These are phyloP conservation scores for Acipenser ruthenus DNA, from an alignment of 2,797 vertebrate species.

Conservation along the genomic window DNA sequence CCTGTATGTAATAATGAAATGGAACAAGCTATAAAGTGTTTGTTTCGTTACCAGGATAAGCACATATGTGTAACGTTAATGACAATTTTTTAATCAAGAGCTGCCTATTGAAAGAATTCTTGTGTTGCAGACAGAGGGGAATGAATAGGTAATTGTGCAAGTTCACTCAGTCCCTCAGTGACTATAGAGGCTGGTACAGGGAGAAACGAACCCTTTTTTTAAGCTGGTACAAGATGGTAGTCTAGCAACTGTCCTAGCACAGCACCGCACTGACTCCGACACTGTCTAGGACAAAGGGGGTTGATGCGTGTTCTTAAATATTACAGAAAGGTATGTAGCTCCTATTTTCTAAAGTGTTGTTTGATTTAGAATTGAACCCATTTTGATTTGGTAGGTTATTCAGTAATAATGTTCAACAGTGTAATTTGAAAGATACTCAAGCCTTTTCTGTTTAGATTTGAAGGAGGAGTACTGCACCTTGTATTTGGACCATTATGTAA, in stretches of 20 bases:
- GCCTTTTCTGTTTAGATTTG: no score
- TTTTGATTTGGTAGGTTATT: no score
- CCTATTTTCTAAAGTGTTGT: constrained; percentile 16
- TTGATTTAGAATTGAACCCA: constrained; percentile 22
- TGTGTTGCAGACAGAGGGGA: constrained; percentile 19
- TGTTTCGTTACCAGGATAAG: no score
- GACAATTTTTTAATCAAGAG: no score
- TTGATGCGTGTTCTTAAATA: neutral
- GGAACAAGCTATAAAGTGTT: no score
- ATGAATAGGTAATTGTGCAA: constrained; percentile 74
- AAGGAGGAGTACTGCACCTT: no score
- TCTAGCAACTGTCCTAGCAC: constrained; percentile 38
- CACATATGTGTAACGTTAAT: no score
- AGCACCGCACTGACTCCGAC: constrained; percentile 25
- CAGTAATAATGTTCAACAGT: no score
- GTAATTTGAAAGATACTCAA: no score
- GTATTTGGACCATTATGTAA: no score
- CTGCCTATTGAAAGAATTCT: constrained; percentile 4
- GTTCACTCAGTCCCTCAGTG: constrained; percentile 57
- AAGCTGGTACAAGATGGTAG: constrained; percentile 63
- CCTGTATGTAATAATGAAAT: no score
- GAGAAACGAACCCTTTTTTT: constrained; percentile 44
- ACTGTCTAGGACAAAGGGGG: neutral
- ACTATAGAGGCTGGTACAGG: constrained; percentile 74
- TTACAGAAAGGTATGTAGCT: neutral